Percentiles rank a stretch among this genome's conserved stretches.
Evolutionary conservation across 2,113 vertebrate genomes (phyloP).

Genomic region (Hemicordylus capensis): DNA sequence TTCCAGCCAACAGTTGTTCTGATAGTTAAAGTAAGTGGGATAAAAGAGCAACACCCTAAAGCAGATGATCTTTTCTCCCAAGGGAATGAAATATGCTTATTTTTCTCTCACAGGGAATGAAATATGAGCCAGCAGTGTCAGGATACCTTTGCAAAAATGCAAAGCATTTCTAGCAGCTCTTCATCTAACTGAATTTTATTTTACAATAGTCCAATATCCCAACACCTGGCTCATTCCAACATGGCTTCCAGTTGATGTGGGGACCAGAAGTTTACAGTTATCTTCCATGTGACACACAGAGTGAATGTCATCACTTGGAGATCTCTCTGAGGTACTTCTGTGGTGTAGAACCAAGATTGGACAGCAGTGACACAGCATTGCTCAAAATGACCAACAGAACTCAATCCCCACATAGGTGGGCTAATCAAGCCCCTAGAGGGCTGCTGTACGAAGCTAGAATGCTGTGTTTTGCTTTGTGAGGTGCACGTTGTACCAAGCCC

Average conservation of each 20-base stretch:
- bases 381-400: not conserved
- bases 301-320: not conserved
- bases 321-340: not conserved
- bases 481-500: not conserved
- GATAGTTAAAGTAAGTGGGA: not conserved
- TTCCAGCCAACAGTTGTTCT: not conserved
- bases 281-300: not conserved
- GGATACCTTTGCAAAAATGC: not conserved
- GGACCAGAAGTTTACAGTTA: not conserved
- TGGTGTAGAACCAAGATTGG: not conserved
- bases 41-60: not conserved
- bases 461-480: not conserved
- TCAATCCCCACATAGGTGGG: not conserved
- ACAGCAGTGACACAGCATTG: rapidly evolving
- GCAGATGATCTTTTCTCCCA: not conserved
- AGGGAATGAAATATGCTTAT: no score
- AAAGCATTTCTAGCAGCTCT: not conserved
- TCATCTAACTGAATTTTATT: no score
- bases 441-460: not conserved
- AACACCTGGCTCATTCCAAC: no score
- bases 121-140: not conserved
- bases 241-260: not conserved
- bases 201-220: not conserved
- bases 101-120: no score
- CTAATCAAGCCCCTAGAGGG: not conserved